These are phyloP conservation scores for Zaprionus ornatus DNA, from an alignment of 1,140 invertebrate genomes.

Conservation along the genomic window DNA sequence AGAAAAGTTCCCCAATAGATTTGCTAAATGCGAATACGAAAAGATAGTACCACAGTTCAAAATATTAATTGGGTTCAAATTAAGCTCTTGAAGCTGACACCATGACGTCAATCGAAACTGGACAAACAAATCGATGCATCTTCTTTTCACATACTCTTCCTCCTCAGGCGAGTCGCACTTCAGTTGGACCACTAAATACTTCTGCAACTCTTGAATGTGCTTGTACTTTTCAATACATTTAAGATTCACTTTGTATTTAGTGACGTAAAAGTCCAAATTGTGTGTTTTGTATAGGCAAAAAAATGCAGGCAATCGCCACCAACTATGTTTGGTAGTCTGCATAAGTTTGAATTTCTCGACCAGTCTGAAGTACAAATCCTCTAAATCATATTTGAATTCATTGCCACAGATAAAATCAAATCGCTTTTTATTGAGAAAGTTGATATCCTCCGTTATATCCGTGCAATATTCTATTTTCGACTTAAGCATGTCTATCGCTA, in stretches of 20 bases:
- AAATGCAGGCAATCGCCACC: slow-evolving; percentile 53
- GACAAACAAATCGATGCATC: slow-evolving; percentile 38
- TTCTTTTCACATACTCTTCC: slow-evolving; percentile 28
- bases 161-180: slow-evolving; percentile 42
- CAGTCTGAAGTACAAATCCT: neutral
- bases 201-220: slow-evolving; percentile 22
- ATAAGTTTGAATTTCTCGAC: slow-evolving; percentile 1
- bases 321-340: slow-evolving; percentile 36
- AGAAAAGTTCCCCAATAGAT: neutral
- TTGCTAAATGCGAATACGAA: slow-evolving; percentile 26
- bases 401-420: neutral
- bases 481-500: slow-evolving; percentile 16
- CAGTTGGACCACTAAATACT: slow-evolving; percentile 32
- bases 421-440: neutral
- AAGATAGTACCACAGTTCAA: slow-evolving; percentile 32
- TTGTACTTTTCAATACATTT: neutral
- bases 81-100: slow-evolving; percentile 22
- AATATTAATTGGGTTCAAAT: slow-evolving; percentile 32
- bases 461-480: slow-evolving; percentile 29
- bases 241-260: slow-evolving; percentile 33
- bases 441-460: slow-evolving; percentile 8
- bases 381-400: neutral
- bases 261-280: slow-evolving; percentile 21
- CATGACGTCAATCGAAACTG: slow-evolving; percentile 16
- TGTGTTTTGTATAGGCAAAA: slow-evolving; percentile 25